A percentile compares a stretch with the other conserved stretches of the same genome.
These are phyloP conservation scores for Zelostemma sp. DNA, from an alignment of 1,140 invertebrate species.

Conservation along the genomic window DNA sequence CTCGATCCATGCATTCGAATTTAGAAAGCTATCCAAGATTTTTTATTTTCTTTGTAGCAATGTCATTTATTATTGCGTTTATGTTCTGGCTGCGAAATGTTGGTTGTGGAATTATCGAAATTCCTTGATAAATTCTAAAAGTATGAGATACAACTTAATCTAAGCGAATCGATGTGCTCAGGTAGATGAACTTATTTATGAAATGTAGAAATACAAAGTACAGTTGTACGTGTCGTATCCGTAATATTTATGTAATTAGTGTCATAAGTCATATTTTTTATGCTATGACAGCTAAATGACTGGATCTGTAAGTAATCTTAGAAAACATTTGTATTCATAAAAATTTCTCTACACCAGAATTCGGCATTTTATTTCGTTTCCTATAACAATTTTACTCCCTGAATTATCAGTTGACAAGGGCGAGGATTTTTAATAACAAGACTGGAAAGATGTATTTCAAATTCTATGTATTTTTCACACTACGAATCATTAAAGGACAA, in stretches of 20 bases:
- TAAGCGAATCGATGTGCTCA: conserved; percentile 53
- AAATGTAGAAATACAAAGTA: conserved; percentile 52
- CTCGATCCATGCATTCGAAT: no score
- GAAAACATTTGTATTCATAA: conserved; percentile 54
- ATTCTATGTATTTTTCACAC: conserved; percentile 30
- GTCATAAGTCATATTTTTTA: conserved; percentile 51
- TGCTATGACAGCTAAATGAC: conserved; percentile 58
- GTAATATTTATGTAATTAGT: conserved; percentile 53
- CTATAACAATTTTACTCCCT: no score
- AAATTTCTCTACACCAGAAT: no score
- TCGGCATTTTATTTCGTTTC: no score
- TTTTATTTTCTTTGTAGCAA: no score
- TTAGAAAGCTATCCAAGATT: no score
- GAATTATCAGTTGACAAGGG: no score
- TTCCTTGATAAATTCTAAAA: no score
- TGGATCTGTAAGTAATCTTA: conserved; percentile 59
- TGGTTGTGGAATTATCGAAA: no score
- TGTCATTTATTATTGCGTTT: no score
- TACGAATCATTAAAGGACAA: conserved; percentile 31
- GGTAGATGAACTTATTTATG: conserved; percentile 50
- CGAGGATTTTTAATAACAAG: no score
- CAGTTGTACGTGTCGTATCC: conserved; percentile 55
- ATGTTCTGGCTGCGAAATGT: no score
- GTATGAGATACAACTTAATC: conserved; percentile 15
- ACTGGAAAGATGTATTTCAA: conserved; percentile 35